Evolutionary conservation across 64 coral and sea anemone species (phyloP), one percentile per base, ranked within the genome.

Genomic region (Cladopsammia gracilis): DNA sequence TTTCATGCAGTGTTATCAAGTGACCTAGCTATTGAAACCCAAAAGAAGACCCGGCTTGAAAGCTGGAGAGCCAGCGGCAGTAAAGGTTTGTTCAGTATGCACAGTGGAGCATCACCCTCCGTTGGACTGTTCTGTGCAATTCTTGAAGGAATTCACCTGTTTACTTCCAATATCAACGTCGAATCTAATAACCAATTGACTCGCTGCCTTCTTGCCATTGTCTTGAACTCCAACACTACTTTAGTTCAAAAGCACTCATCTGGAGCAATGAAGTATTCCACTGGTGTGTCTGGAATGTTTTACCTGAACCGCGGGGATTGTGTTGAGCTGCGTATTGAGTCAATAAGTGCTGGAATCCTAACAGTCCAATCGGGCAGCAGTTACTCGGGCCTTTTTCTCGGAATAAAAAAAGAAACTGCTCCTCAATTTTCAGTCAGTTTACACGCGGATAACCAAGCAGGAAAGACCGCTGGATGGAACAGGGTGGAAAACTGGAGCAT

Each of bases 331-430:
- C n/a, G n/a, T n/a, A n/a, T n/a, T n/a, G n/a, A n/a, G n/a, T n/a
- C n/a, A n/a, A n/a, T n/a, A n/a, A n/a, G n/a, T n/a, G n/a, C n/a
- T n/a, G n/a, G n/a, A n/a, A n/a, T n/a, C n/a, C n/a, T 24, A 50
- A 14, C 0, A 48, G 16, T 86, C 11, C 9, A 50, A 25, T 15
- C 1, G 10, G 82, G 66, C 19, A 85, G 59, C 44, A 86, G 82
- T 71, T 86, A 68, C 50, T 86, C 82, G 8, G 82, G 61, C 44
- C 64, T 86, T 4, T 69, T 68, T 69, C 48, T 86, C 50, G 82
- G 61, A 16, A 10, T 26, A 4, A 52, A 69, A 69, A 23, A 2
- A 23, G 66, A 71, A 19, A 22, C 11, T 46, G 64, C 11, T 71
- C 48, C 25, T 26, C 62, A 48, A 54, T 86, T 86, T 42, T 86